Percentiles rank a stretch among this genome's conserved stretches.
phyloP scores from a whole-genome alignment of 2,888 invertebrate species.

The Pteria penguin region DNA sequence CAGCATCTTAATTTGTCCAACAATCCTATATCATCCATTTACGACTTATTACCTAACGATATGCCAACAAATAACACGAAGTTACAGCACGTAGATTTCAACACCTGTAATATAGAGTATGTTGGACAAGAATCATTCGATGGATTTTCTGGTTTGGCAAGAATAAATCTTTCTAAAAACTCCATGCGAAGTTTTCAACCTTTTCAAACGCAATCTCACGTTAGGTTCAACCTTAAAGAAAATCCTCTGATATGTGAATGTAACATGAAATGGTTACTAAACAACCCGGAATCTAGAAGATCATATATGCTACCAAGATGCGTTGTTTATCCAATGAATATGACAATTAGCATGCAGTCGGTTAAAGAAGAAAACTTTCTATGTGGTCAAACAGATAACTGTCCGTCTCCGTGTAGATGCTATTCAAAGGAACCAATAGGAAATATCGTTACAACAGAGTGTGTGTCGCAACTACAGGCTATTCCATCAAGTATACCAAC shows the following conservation, averaged over 20 bases:
- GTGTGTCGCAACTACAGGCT: not conserved
- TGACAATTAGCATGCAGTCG: conserved; percentile 27
- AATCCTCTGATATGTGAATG: conserved; percentile 56
- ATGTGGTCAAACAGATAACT: conserved; percentile 43
- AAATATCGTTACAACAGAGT: conserved; percentile 16
- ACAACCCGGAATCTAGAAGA: conserved; percentile 23
- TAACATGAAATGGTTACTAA: conserved; percentile 53
- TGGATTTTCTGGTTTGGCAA: conserved; percentile 38
- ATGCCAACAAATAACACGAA: not conserved
- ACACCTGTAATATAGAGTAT: conserved; percentile 11
- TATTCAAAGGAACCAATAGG: conserved; percentile 35
- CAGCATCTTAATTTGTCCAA: conserved; percentile 4
- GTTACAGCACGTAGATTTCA: not conserved
- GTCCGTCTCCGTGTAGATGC: conserved; percentile 45
- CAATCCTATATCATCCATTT: conserved; percentile 13
- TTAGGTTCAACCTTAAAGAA: conserved; percentile 29
- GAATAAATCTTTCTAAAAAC: conserved; percentile 45
- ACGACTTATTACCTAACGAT: conserved; percentile 10
- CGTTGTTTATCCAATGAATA: conserved; percentile 41
- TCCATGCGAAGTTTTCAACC: conserved; percentile 46
- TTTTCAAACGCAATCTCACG: conserved; percentile 29
- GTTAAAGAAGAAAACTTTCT: conserved; percentile 46
- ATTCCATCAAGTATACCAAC: conserved; percentile 40
- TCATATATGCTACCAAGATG: conserved; percentile 48
- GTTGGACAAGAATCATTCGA: conserved; percentile 33